A percentile compares a stretch with the other conserved stretches of the same genome.
Conservation (phyloP, 2,888 invertebrate species). For the Graphium colonna region DNA sequence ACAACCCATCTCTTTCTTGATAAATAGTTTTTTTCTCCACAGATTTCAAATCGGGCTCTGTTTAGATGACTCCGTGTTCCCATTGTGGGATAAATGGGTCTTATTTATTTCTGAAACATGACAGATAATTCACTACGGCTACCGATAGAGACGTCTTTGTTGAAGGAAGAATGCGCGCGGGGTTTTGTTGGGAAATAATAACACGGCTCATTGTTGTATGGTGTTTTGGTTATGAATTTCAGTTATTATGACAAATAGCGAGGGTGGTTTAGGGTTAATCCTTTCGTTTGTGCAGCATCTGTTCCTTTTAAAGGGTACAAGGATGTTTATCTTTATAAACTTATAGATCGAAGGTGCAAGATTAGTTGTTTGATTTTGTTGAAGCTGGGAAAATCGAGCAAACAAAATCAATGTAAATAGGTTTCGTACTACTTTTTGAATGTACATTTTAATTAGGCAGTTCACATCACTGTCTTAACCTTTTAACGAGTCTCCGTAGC, state of each 20-base stretch:
- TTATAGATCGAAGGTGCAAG: constrained; percentile 38
- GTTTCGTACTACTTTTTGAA: too few relatives aligned
- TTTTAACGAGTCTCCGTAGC: too few relatives aligned
- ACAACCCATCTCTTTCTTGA: constrained; percentile 68
- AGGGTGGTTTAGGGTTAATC: constrained; percentile 60
- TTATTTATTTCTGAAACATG: constrained; percentile 75
- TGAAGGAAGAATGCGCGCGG: constrained; percentile 58
- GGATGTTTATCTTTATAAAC: constrained; percentile 34
- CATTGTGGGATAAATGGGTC: constrained; percentile 70
- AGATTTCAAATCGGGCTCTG: constrained; percentile 54
- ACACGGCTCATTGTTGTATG: constrained; percentile 53
- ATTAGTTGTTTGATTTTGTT: too few relatives aligned
- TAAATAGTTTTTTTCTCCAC: constrained; percentile 69
- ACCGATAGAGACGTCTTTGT: constrained; percentile 74
- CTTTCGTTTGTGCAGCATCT: constrained; percentile 59
- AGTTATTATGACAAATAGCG: constrained; percentile 75
- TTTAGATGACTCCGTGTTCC: constrained; percentile 50
- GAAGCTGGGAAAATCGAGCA: too few relatives aligned
- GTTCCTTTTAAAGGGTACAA: constrained; percentile 33
- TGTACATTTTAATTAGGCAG: too few relatives aligned
- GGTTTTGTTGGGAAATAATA: constrained; percentile 62
- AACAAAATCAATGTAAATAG: too few relatives aligned
- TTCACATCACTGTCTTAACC: too few relatives aligned
- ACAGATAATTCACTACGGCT: constrained; percentile 69
- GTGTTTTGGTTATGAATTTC: constrained; percentile 73